Conservation (phyloP, 53 echinoderm and acorn worm species). For the Henricia sp. region DNA sequence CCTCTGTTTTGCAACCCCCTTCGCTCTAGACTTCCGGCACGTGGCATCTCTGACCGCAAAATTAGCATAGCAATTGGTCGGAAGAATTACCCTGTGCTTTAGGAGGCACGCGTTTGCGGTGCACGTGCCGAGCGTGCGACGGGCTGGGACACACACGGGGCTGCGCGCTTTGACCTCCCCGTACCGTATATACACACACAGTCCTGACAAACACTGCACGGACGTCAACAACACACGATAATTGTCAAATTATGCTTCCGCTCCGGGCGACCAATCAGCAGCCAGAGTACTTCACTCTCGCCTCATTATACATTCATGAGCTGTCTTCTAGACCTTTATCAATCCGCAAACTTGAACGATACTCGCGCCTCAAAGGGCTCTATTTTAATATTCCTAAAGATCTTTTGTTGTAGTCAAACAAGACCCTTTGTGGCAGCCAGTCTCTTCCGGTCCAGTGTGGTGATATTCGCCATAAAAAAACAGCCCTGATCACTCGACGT, state of each 20-base stretch:
- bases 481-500: background rate
- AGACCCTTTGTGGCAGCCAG: background rate
- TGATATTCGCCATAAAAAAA: background rate
- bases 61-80: conserved; percentile 37
- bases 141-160: background rate
- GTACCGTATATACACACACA: conserved; percentile 23
- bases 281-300: conserved; percentile 9
- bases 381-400: background rate
- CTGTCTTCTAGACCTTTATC: background rate
- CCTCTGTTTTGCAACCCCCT: background rate
- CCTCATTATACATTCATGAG: conserved; percentile 27
- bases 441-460: conserved; percentile 25
- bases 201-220: conserved; percentile 22
- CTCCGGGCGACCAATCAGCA: conserved; percentile 47
- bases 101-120: background rate
- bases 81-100: background rate
- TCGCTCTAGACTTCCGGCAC: conserved; percentile 3
- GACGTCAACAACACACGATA: conserved; percentile 60
- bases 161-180: background rate
- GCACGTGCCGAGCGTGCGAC: conserved; percentile 4
- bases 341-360: conserved; percentile 11
- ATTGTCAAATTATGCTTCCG: conserved; percentile 67
- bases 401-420: background rate
- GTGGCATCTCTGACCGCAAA: conserved; percentile 8
- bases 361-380: background rate